Evolutionary conservation across 2,797 vertebrate species (phyloP).

Genomic region (Dicrostonyx torquatus): DNA sequence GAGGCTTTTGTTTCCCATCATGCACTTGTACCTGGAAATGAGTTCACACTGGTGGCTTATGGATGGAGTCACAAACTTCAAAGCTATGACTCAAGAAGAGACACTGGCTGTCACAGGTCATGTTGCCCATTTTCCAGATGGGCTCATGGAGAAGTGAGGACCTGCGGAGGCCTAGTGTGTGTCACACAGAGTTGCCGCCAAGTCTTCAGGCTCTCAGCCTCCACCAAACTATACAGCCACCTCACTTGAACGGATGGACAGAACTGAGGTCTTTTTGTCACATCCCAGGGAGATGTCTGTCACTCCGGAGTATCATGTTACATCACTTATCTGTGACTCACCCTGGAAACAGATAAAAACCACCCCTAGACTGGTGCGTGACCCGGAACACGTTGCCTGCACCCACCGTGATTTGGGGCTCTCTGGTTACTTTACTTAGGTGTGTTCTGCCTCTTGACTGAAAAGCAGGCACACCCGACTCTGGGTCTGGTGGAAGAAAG

Average conservation of each 20-base stretch:
- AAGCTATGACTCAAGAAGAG: not conserved
- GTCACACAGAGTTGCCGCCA: not conserved
- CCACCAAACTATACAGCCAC: too few relatives aligned
- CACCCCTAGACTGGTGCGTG: too few relatives aligned
- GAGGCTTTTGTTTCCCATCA: not conserved
- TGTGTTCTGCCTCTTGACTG: not conserved
- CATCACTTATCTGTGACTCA: not conserved
- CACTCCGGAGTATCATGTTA: not conserved
- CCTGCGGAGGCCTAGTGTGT: not conserved
- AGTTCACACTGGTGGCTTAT: rapidly evolving
- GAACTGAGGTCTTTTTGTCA: not conserved
- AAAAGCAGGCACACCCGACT: not conserved
- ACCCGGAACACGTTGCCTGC: not conserved
- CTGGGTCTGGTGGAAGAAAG: not conserved
- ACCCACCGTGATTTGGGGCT: not conserved
- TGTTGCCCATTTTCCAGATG: not conserved
- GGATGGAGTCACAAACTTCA: not conserved
- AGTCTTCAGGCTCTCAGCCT: not conserved
- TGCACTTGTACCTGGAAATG: not conserved
- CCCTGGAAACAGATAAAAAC: not conserved
- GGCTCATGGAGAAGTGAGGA: not conserved
- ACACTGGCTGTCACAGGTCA: not conserved
- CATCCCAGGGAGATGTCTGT: not conserved
- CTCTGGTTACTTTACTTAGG: not conserved
- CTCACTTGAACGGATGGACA: too few relatives aligned